Evolutionary conservation across 2,888 invertebrate species (phyloP).

Genomic region (Pollenia amentaria): DNA sequence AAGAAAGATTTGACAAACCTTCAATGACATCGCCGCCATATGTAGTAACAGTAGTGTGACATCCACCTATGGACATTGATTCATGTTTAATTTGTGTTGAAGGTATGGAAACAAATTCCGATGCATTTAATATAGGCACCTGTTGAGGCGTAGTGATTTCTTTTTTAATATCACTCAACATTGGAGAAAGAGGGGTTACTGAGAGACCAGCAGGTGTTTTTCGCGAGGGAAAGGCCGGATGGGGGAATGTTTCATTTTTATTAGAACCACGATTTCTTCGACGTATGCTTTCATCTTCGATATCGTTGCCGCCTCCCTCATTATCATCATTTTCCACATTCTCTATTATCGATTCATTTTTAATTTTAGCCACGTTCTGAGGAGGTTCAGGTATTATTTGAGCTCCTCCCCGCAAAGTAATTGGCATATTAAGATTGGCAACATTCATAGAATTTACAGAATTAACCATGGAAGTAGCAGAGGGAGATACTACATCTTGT

Average conservation of each 20-base stretch:
- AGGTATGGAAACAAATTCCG: constrained; percentile 79
- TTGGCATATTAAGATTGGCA: constrained; percentile 80
- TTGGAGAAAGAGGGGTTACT: constrained; percentile 78
- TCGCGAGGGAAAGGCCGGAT: constrained; percentile 75
- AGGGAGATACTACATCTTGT: constrained; percentile 79
- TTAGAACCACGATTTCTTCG: constrained; percentile 52
- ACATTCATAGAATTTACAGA: constrained; percentile 78
- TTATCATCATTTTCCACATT: constrained; percentile 77
- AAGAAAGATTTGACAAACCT: constrained; percentile 77
- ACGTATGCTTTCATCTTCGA: constrained; percentile 62
- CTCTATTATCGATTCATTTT: constrained; percentile 80
- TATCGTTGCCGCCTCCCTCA: constrained; percentile 74
- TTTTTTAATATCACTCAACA: constrained; percentile 80
- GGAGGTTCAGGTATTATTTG: constrained; percentile 82
- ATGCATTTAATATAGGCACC: constrained; percentile 75
- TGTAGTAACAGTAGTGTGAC: constrained; percentile 72
- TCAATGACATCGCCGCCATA: constrained; percentile 74
- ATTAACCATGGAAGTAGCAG: constrained; percentile 63
- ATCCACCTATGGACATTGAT: constrained; percentile 74
- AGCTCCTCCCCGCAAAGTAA: constrained; percentile 80
- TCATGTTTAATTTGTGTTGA: constrained; percentile 83
- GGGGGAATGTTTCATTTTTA: constrained; percentile 75
- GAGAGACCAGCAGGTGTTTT: constrained; percentile 78
- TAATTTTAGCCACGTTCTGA: constrained; percentile 78
- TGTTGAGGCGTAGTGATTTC: constrained; percentile 78